Percentiles rank a stretch among this genome's conserved stretches.
phyloP scores from a whole-genome alignment of 2,797 vertebrate species.

The Tragelaphus oryx region DNA sequence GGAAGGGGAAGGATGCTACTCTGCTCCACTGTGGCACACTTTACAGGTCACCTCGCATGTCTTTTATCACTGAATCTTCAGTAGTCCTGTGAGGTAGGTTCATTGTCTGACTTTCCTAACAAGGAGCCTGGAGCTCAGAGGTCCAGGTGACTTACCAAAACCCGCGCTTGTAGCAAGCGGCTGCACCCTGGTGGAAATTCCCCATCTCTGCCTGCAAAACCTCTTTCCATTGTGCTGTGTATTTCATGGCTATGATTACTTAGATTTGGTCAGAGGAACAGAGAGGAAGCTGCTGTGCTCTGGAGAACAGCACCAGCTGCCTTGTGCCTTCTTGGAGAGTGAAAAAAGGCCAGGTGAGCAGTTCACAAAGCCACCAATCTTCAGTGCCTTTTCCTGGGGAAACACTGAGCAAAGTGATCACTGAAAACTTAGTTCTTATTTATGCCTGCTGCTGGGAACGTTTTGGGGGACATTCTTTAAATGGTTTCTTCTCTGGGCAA shows the following conservation, averaged over 20 bases:
- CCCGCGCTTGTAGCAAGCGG: background rate
- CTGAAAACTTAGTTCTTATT: rapidly evolving
- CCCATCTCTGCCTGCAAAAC: rapidly evolving
- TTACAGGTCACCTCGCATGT: background rate
- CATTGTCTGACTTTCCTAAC: background rate
- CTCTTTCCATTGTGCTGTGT: background rate
- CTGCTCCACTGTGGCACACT: background rate
- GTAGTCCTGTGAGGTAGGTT: background rate
- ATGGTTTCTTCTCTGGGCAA: conserved; percentile 67
- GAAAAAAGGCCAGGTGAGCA: background rate
- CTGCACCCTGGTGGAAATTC: background rate
- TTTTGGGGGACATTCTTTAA: background rate
- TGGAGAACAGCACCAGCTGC: background rate
- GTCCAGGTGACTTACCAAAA: background rate
- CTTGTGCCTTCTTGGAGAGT: background rate
- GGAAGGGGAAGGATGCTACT: background rate
- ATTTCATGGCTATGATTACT: background rate
- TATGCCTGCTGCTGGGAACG: background rate
- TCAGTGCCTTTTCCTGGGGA: background rate
- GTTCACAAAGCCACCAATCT: rapidly evolving
- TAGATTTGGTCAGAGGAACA: background rate
- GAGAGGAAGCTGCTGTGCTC: too few relatives aligned
- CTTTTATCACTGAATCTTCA: background rate
- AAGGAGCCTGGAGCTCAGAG: background rate
- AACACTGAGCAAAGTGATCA: rapidly evolving